Evolutionary conservation across 1,140 invertebrate species (phyloP).

Genomic region (Adelges cooleyi): DNA sequence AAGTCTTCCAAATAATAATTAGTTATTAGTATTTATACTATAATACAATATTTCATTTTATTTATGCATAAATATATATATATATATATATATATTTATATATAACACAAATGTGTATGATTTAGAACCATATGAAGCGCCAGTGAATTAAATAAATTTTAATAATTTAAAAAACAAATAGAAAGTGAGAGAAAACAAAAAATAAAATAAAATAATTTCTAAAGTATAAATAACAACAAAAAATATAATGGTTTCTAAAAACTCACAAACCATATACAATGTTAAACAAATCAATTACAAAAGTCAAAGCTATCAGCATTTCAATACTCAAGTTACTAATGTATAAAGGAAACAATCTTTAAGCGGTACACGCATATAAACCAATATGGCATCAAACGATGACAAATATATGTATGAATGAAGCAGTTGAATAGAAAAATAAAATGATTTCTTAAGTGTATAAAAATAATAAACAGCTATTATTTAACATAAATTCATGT

Average conservation of each 20-base stretch:
- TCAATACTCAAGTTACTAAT: not conserved
- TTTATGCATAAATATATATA: not conserved
- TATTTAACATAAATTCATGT: not conserved
- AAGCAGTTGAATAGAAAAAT: not conserved
- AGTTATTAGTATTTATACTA: not conserved
- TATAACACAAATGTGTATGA: not conserved
- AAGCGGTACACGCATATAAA: not conserved
- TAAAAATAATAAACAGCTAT: not conserved
- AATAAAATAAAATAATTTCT: conserved; percentile 11
- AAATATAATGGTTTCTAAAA: not conserved
- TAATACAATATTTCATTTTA: conserved; percentile 8
- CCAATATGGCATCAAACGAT: not conserved
- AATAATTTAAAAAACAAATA: not conserved
- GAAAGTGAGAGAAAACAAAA: conserved; percentile 1
- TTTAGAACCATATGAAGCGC: not conserved
- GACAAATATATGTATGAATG: conserved; percentile 3
- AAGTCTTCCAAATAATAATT: conserved; percentile 4
- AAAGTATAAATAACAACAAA: conserved; percentile 21
- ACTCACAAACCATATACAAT: not conserved
- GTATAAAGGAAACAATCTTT: not conserved
- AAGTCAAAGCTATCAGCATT: not conserved
- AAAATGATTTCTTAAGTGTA: not conserved
- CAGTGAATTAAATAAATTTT: not conserved
- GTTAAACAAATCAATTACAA: conserved; percentile 1
- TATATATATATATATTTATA: conserved; percentile 12